Base-by-base conservation (phyloP, 2,797 vertebrate genomes). In the Girardinus metallicus region DNA sequence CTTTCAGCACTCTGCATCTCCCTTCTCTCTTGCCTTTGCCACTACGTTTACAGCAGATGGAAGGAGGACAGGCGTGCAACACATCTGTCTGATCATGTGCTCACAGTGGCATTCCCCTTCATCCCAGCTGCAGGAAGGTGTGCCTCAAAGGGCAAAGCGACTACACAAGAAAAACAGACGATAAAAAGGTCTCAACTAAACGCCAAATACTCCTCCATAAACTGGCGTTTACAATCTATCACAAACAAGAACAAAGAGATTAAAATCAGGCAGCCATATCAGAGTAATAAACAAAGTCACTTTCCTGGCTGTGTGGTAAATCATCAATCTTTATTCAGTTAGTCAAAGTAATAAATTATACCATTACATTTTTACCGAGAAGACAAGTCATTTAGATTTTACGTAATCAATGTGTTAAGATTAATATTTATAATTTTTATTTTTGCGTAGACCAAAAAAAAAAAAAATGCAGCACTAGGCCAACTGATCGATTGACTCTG, bases 1-100 rank as follows among this genome's bases (percentile, higher is more conserved):
- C 92, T 94, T 96, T 96, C 92, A 95, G 89, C 71, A 31, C 82
- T 85, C 74, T 78, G 81, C 88, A 88, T 83, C 87, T 87, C 87
- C 64, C 84, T 83, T 88, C 89, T 80, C 80, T 80, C 81, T 89
- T 80, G 83, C 87, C 85, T 90, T 83, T 82, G 83, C 88, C 86
- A 80, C 85, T 90, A 85, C 85, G 82, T 87, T 88, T 78, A 82
- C 84, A 86, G 86, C 83, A 78, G 82, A 87, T 87, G 82, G 76
- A 81, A 80, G 83, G 83, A 80, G 77, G 80, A 7, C 53, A 39
- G 79, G 66, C 46, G 70, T 77, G 55, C 75, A 79, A 68, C 85
- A 75, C 83, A 49, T 84, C 80, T 44, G 60, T 76, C 79, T 77
- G 77, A 18, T 91, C 87, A 93, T 76, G 23, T 86, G 89, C 78